These are phyloP conservation scores for Harpagoxenus sublaevis DNA, from an alignment of 2,888 invertebrate species.

Conservation along the genomic window DNA sequence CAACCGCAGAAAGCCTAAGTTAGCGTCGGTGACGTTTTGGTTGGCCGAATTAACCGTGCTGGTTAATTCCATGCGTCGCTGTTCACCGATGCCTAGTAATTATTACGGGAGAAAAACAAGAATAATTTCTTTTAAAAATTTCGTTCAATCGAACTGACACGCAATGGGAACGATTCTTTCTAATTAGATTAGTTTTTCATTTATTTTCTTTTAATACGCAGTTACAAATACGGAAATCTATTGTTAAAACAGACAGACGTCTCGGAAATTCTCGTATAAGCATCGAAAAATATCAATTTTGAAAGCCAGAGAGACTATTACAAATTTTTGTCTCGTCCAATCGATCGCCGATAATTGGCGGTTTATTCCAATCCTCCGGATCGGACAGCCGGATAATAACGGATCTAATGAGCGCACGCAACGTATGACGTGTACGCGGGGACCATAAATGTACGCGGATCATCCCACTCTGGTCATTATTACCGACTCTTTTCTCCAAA, in stretches of 20 bases:
- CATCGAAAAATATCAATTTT: background rate
- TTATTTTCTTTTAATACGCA: background rate
- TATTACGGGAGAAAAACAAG: background rate
- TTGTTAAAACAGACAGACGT: background rate
- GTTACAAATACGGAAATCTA: background rate
- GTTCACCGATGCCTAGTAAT: background rate
- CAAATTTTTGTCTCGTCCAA: background rate
- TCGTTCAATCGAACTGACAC: background rate
- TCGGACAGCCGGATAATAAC: slow-evolving; percentile 1
- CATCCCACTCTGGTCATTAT: slow-evolving; percentile 32
- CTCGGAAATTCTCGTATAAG: background rate
- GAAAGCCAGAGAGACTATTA: background rate
- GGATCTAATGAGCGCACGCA: slow-evolving; percentile 10
- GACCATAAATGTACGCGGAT: slow-evolving; percentile 36
- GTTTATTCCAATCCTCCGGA: background rate
- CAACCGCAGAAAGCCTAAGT: slow-evolving; percentile 31
- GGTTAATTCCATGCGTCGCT: background rate
- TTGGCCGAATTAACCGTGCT: slow-evolving; percentile 3
- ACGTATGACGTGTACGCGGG: slow-evolving; percentile 30
- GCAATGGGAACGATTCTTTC: background rate
- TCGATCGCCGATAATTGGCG: slow-evolving; percentile 25
- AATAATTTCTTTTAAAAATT: background rate
- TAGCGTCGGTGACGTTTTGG: slow-evolving; percentile 30
- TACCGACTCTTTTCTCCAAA: slow-evolving; percentile 63
- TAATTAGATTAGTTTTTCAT: background rate